Evolutionary conservation across 2,888 invertebrate species (phyloP).

Genomic region (Mesorhabditis spiculigera): DNA sequence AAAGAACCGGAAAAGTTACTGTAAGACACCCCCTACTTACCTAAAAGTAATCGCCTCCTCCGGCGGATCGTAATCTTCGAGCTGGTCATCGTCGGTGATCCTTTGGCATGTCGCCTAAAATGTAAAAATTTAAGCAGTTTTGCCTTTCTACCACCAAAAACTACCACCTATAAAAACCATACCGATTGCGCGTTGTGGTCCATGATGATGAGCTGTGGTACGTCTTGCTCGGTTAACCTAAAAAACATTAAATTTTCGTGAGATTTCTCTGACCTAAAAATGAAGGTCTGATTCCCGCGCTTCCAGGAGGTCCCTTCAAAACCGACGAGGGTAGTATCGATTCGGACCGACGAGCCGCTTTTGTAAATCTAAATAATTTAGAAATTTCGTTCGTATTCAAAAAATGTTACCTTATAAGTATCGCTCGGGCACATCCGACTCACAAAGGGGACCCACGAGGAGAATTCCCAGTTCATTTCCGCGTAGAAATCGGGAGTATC

Average conservation of each 20-base stretch:
- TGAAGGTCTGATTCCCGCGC: slow-evolving; percentile 69
- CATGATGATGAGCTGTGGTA: slow-evolving; percentile 40
- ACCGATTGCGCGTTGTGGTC: slow-evolving; percentile 42
- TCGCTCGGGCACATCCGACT: slow-evolving; percentile 96
- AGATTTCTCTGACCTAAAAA: slow-evolving; percentile 34
- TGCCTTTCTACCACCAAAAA: not conserved
- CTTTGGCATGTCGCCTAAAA: slow-evolving; percentile 29
- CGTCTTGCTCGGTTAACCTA: slow-evolving; percentile 10
- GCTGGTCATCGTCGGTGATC: slow-evolving; percentile 18
- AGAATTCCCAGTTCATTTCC: slow-evolving; percentile 99
- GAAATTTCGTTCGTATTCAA: not conserved
- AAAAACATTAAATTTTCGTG: not conserved
- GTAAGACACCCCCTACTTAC: slow-evolving; percentile 1
- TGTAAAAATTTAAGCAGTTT: too few relatives aligned
- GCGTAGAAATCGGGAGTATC: slow-evolving; percentile 95
- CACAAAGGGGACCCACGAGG: slow-evolving; percentile 96
- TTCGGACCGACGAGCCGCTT: slow-evolving; percentile 86
- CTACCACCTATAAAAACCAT: slow-evolving; percentile 7
- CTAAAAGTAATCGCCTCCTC: slow-evolving; percentile 74
- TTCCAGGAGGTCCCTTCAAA: slow-evolving; percentile 89
- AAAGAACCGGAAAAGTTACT: too few relatives aligned
- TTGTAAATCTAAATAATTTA: slow-evolving; percentile 41
- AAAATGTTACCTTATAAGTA: slow-evolving; percentile 78
- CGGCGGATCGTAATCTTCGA: slow-evolving; percentile 65
- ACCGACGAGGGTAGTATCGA: slow-evolving; percentile 90